Percentiles rank a stretch among this genome's conserved stretches.
These are phyloP conservation scores for Gulo gulo DNA, from an alignment of 2,113 vertebrate species.

Conservation along the genomic window DNA sequence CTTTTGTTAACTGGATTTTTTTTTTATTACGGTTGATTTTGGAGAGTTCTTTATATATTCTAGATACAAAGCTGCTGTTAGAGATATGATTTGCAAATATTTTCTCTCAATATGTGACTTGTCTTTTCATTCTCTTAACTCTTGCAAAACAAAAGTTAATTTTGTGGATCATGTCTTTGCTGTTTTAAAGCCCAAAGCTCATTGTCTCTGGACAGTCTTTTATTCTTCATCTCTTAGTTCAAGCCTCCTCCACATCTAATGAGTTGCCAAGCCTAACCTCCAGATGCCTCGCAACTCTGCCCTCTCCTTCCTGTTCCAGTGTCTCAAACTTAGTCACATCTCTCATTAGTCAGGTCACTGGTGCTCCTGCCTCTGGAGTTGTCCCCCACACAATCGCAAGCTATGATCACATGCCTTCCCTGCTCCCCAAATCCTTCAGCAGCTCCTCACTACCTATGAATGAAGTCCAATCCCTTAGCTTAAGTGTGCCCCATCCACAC, in stretches of 20 bases:
- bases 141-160: constrained; percentile 45
- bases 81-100: constrained; percentile 38
- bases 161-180: constrained; percentile 10
- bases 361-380: not conserved
- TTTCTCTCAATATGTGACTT: constrained; percentile 45
- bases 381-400: not conserved
- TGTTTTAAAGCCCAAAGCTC: constrained; percentile 19
- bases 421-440: not conserved
- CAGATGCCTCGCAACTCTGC: not conserved
- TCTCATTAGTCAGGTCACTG: not conserved
- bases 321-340: not conserved
- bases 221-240: constrained; percentile 43
- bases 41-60: constrained; percentile 50
- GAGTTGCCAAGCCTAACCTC: not conserved
- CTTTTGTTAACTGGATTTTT: not conserved
- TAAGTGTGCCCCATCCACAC: not conserved
- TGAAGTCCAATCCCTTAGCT: not conserved
- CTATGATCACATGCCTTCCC: not conserved
- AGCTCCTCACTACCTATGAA: not conserved
- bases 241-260: not conserved
- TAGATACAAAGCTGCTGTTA: constrained; percentile 49
- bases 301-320: not conserved
- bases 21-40: constrained; percentile 19
- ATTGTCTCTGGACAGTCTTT: constrained; percentile 36
- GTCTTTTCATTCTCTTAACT: constrained; percentile 4